Base-by-base conservation (phyloP, 2,888 invertebrate species). In the Pogonocherus hispidulus region DNA sequence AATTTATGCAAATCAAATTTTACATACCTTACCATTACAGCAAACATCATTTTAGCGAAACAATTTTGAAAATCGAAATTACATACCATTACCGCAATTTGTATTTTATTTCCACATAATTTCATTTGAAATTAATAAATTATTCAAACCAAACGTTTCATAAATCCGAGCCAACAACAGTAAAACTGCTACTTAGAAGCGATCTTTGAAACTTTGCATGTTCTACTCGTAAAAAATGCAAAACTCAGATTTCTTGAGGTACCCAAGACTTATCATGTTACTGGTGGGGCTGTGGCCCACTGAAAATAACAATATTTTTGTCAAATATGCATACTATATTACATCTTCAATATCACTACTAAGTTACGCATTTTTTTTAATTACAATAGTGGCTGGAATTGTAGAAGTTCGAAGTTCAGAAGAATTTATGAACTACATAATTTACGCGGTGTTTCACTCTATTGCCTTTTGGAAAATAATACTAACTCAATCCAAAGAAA, bases 241-340 rank as follows among this genome's bases (percentile, higher is more conserved):
- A 32, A 18, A 9, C 20, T 32, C 20, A 5, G 9, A 37, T 6
- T 57, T 37, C 22, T 11, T 57, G 1, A 22, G 41, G 4, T 1
- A 19, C 16, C 19, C 56, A 57, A 37, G 41, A 37, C 3, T 57
- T 3, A 16, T 23, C n/a, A 44, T 57, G 22, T 9, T 23, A 27
- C 41, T 20, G 8, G 19, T 57, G 3, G 56, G 56, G 3, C 23
- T 57, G n/a, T 57, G 56, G 56, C 56, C 56, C 8, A 1, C 20
- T 6, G 1, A 57, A 57, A 44, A 6, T 1, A 23, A 57, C 14
- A 44, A 37, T 3, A 11, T 1, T 2, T 19, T 11, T 37, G 4
- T 20, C 32, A 20, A 20, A 9, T 1, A 19, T n/a, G 6, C 11
- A 6, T 55, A 52, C 14, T 35, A 35, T 0, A 18, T 35, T 1